Evolutionary conservation across 2,888 invertebrate species (phyloP).

Genomic region (Anodontia alba): DNA sequence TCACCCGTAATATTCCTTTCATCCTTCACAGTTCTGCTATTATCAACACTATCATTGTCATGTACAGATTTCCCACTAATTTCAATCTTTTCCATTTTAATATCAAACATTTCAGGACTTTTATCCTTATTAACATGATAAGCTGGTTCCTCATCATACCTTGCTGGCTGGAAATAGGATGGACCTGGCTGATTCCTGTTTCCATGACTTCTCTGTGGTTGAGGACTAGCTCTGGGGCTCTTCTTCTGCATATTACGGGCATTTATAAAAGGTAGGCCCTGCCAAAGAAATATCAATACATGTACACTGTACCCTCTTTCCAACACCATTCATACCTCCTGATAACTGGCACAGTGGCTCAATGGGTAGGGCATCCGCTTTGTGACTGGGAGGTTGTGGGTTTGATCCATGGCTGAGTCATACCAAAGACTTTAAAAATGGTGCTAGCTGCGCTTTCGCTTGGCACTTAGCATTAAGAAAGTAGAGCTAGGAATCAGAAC

Average conservation of each 20-base stretch:
- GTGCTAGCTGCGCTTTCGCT: too few species aligned
- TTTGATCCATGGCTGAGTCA: too few species aligned
- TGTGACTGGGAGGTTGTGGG: too few species aligned
- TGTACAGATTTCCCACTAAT: constrained; percentile 14
- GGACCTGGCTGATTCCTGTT: neutral
- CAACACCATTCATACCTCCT: too few species aligned
- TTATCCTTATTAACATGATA: neutral
- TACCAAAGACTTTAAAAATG: too few species aligned
- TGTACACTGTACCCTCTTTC: too few species aligned
- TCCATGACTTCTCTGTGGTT: neutral
- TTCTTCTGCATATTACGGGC: constrained; percentile 14
- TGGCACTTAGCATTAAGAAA: too few species aligned
- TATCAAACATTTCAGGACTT: constrained; percentile 1
- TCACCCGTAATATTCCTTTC: neutral
- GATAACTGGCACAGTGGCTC: too few species aligned
- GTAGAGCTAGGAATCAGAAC: too few species aligned
- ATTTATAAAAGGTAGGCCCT: constrained; percentile 44
- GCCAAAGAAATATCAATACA: neutral
- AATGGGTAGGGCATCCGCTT: too few species aligned
- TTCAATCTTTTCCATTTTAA: neutral
- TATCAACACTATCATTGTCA: constrained; percentile 21
- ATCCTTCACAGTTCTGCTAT: constrained; percentile 19
- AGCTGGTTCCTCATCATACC: constrained; percentile 30
- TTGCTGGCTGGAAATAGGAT: neutral
- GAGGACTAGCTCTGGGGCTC: constrained; percentile 20